phyloP scores from a whole-genome alignment of 2,888 invertebrate species.

The Hemithea aestivaria region DNA sequence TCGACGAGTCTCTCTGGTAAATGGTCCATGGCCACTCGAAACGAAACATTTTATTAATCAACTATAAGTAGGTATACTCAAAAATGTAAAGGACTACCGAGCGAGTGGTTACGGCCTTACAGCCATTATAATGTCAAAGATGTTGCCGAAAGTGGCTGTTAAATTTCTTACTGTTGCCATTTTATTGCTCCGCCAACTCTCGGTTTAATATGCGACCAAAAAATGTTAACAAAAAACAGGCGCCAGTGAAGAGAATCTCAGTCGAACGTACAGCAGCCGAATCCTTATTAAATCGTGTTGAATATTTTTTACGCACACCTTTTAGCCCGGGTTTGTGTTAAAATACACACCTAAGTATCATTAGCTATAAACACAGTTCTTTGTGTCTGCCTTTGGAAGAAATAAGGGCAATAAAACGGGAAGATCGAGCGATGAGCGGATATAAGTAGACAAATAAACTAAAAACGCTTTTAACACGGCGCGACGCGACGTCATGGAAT shows the following conservation, averaged over 20 bases:
- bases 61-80: not conserved
- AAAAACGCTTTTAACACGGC: conserved; percentile 1
- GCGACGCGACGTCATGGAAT: too few species aligned
- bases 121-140: conserved; percentile 51
- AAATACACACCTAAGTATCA: conserved; percentile 78
- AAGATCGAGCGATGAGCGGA: conserved; percentile 55
- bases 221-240: conserved; percentile 73
- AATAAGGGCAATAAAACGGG: conserved; percentile 71
- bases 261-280: conserved; percentile 49
- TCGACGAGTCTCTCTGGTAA: too few species aligned
- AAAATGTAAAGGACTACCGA: conserved; percentile 3
- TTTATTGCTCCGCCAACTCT: conserved; percentile 69
- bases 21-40: too few species aligned
- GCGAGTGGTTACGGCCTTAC: conserved; percentile 14
- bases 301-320: conserved; percentile 65
- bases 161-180: conserved; percentile 69
- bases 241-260: conserved; percentile 64
- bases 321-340: conserved; percentile 71
- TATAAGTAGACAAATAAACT: conserved; percentile 36
- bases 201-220: conserved; percentile 64
- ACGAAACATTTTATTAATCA: too few species aligned
- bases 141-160: conserved; percentile 62
- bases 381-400: conserved; percentile 69
- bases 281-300: conserved; percentile 64
- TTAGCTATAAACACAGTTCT: conserved; percentile 76